These are phyloP conservation scores for Crossocerus cetratus DNA, from an alignment of 2,888 invertebrate genomes.

Conservation along the genomic window DNA sequence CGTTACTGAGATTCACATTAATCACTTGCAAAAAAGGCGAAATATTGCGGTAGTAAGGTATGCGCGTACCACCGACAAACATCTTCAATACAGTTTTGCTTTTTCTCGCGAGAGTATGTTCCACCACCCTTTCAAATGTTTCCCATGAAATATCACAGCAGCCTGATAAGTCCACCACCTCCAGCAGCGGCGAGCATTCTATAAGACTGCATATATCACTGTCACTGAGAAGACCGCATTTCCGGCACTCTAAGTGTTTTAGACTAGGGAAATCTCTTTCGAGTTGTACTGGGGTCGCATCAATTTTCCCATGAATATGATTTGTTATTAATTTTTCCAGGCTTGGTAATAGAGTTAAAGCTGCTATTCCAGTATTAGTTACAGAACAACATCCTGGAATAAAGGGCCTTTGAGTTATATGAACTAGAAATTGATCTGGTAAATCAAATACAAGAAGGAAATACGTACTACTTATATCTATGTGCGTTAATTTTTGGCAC, in stretches of 20 bases:
- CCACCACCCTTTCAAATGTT: conserved; percentile 61
- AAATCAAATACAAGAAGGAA: neutral
- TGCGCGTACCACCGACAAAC: conserved; percentile 62
- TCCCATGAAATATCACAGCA: conserved; percentile 60
- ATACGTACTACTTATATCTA: conserved; percentile 1
- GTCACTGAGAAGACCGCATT: conserved; percentile 59
- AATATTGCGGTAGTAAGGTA: conserved; percentile 43
- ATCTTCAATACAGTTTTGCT: conserved; percentile 68
- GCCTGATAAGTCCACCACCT: conserved; percentile 67
- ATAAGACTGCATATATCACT: conserved; percentile 59
- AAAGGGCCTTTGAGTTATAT: neutral
- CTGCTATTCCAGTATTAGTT: conserved; percentile 46
- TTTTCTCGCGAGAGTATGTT: conserved; percentile 62
- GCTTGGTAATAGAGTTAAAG: conserved; percentile 61
- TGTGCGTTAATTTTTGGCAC: conserved; percentile 58
- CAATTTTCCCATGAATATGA: conserved; percentile 57
- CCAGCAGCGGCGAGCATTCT: conserved; percentile 59
- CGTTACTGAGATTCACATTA: conserved; percentile 54
- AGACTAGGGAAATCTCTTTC: conserved; percentile 52
- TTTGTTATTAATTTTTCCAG: conserved; percentile 65
- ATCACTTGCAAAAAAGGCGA: conserved; percentile 68
- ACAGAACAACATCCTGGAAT: conserved; percentile 38
- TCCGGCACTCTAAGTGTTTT: conserved; percentile 65
- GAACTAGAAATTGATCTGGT: too few relatives aligned
- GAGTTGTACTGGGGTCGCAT: conserved; percentile 53